phyloP scores from a whole-genome alignment of 2,888 invertebrate genomes.

The Mythimna vitellina region DNA sequence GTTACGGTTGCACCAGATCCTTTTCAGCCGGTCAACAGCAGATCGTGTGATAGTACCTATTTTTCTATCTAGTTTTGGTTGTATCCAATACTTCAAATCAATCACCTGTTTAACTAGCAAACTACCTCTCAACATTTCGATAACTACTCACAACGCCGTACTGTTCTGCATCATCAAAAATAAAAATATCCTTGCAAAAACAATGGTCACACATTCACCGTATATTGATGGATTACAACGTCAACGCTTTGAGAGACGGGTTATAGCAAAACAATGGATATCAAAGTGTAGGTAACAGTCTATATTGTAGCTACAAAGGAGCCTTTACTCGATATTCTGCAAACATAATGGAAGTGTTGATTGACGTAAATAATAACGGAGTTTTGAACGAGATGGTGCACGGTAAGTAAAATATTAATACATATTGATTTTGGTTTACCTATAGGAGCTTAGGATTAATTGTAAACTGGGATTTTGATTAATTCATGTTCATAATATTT shows the following conservation, averaged over 20 bases:
- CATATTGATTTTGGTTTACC: constrained; percentile 17
- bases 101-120: neutral
- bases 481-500: neutral
- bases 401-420: constrained; percentile 15
- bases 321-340: constrained; percentile 33
- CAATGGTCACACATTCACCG: constrained; percentile 11
- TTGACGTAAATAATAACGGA: constrained; percentile 38
- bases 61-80: no score
- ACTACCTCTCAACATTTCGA: neutral
- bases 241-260: constrained; percentile 18
- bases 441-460: neutral
- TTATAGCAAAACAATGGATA: constrained; percentile 36
- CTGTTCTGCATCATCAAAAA: constrained; percentile 1
- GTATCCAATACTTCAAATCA: neutral
- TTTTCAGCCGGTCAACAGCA: no score
- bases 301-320: constrained; percentile 34
- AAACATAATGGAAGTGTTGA: constrained; percentile 31
- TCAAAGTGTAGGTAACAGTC: constrained; percentile 8
- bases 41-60: no score
- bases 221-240: constrained; percentile 44
- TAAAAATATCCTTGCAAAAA: constrained; percentile 18
- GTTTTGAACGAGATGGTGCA: constrained; percentile 18
- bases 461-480: neutral
- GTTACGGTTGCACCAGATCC: no score
- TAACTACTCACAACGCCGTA: neutral